These are phyloP conservation scores for Dolichoris vasculosae DNA, from an alignment of 1,140 invertebrate genomes.

Conservation along the genomic window DNA sequence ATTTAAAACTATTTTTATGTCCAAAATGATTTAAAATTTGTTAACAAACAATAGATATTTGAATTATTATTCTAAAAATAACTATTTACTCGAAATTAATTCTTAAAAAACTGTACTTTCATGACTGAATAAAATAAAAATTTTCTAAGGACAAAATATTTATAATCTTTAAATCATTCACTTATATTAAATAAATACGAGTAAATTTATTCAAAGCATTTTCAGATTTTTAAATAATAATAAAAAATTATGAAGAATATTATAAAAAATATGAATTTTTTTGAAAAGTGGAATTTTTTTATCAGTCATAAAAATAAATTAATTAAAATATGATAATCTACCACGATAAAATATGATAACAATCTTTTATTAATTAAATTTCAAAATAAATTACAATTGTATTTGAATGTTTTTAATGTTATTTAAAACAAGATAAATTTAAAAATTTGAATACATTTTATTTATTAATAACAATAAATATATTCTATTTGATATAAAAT, in stretches of 20 bases:
- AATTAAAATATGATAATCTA: background rate
- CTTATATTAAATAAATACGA: background rate
- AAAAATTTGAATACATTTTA: background rate
- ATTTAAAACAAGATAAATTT: background rate
- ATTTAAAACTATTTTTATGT: background rate
- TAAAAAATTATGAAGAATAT: background rate
- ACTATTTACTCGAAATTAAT: background rate
- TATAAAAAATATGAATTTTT: background rate
- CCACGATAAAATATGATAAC: no score
- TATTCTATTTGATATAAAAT: background rate
- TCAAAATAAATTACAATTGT: background rate
- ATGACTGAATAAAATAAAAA: slow-evolving; percentile 24
- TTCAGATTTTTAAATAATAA: background rate
- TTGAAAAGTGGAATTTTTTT: background rate
- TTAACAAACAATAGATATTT: background rate
- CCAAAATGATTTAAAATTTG: background rate
- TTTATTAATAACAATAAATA: background rate
- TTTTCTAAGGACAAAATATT: background rate
- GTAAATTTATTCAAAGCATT: no score
- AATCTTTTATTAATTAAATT: background rate
- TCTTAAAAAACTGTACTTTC: background rate
- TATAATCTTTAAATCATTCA: background rate
- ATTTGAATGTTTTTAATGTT: background rate
- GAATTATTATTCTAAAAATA: background rate
- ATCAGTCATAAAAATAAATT: background rate